Evolutionary conservation across 1,140 invertebrate genomes (phyloP).

Genomic region (Eufriesea mexicana): DNA sequence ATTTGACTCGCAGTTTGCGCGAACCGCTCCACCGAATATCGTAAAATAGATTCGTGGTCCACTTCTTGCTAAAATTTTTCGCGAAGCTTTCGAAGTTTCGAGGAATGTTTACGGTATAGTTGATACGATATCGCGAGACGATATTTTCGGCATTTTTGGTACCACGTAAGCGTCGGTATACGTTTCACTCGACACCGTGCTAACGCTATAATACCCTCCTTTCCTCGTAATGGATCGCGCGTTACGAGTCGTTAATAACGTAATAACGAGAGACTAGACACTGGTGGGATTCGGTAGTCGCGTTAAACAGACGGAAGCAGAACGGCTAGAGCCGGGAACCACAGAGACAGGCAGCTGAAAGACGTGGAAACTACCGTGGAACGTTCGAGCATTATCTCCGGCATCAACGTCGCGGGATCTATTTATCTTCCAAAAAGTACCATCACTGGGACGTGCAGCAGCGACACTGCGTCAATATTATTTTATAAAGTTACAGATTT

Average conservation of each 20-base stretch:
- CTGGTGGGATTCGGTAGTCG: not conserved
- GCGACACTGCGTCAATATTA: slow-evolving; percentile 36
- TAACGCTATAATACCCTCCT: slow-evolving; percentile 15
- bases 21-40: not conserved
- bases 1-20: not conserved
- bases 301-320: not conserved
- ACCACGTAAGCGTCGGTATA: too few relatives aligned
- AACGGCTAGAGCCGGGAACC: not conserved
- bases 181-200: not conserved
- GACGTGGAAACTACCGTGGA: not conserved
- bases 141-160: too few relatives aligned
- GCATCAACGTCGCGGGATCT: slow-evolving; percentile 6
- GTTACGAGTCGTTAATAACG: slow-evolving; percentile 40
- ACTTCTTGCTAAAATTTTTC: not conserved
- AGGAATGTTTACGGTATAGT: not conserved
- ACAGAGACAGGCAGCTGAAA: not conserved
- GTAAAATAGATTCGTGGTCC: too few relatives aligned
- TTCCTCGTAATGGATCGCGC: slow-evolving; percentile 18
- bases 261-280: not conserved
- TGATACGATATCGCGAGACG: not conserved
- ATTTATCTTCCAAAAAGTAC: slow-evolving; percentile 18
- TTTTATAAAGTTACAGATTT: slow-evolving; percentile 29
- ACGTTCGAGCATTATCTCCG: slow-evolving; percentile 9
- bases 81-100: not conserved
- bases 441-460: not conserved